phyloP scores from a whole-genome alignment of 2,797 vertebrate genomes.

The Luscinia luscinia region DNA sequence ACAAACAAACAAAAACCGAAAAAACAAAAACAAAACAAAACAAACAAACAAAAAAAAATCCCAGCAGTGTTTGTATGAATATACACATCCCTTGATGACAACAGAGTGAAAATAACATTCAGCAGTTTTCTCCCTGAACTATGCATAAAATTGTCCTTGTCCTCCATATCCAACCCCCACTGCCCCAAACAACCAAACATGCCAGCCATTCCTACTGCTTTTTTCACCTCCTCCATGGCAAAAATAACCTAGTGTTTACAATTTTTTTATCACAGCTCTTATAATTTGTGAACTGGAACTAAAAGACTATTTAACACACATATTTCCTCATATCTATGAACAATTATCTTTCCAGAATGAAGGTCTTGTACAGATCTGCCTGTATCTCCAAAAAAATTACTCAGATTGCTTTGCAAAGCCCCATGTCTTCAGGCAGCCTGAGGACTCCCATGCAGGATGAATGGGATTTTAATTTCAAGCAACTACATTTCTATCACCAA shows the following conservation, averaged over 20 bases:
- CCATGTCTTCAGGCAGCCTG: not conserved
- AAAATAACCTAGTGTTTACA: not conserved
- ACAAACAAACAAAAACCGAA: too few species aligned
- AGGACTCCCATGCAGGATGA: accelerated
- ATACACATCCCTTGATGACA: not conserved
- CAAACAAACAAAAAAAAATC: not conserved
- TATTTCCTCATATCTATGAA: not conserved
- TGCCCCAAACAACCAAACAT: not conserved
- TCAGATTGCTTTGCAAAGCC: not conserved
- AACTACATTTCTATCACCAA: constrained; percentile 3
- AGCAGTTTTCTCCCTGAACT: not conserved
- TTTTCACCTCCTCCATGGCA: not conserved
- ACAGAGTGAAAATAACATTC: not conserved
- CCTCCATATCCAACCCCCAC: not conserved
- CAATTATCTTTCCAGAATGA: not conserved
- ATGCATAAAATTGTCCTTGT: not conserved
- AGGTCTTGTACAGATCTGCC: not conserved
- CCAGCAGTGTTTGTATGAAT: not conserved
- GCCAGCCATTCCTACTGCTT: not conserved
- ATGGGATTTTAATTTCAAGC: constrained; percentile 39
- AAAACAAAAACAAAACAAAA: too few species aligned
- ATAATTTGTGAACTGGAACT: not conserved
- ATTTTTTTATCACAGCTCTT: not conserved
- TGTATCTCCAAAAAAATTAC: not conserved
- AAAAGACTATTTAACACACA: not conserved